Conservation (phyloP, 35 echinoderm and acorn worm species). For the Diadema setosum region DNA sequence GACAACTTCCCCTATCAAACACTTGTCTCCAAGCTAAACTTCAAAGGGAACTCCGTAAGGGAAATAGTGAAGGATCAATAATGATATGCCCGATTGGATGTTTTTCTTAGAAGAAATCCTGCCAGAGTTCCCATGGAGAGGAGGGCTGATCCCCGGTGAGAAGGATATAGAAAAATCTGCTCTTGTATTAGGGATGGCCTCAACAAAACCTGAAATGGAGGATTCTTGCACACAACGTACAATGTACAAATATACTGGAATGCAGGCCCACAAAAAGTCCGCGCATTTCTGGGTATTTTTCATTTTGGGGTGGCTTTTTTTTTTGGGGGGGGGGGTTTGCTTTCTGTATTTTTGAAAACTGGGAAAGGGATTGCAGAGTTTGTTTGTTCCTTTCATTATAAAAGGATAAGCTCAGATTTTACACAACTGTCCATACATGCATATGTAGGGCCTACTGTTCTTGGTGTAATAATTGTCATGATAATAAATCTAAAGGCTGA, state of each 20-base stretch:
- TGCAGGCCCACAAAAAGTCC: not conserved
- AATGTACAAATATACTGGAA: too few relatives aligned
- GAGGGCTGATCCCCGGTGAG: not conserved
- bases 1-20: too few relatives aligned
- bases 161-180: slow-evolving; percentile 2
- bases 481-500: too few relatives aligned
- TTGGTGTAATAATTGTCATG: too few relatives aligned
- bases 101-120: not conserved
- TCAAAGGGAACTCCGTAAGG: too few relatives aligned
- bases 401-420: too few relatives aligned
- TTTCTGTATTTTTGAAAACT: not conserved
- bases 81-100: not conserved
- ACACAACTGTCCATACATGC: too few relatives aligned
- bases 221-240: too few relatives aligned
- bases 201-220: not conserved
- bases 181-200: not conserved
- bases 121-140: not conserved
- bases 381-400: not conserved
- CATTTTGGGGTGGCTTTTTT: not conserved
- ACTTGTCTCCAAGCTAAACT: too few relatives aligned
- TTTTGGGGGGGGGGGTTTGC: not conserved
- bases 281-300: not conserved
- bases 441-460: too few relatives aligned
- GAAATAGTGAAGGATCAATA: too few relatives aligned
- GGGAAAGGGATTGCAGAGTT: not conserved